A percentile compares a stretch with the other conserved stretches of the same genome.
These are phyloP conservation scores for Drymodes brunneopygia DNA, from an alignment of 2,113 vertebrate genomes.

Conservation along the genomic window DNA sequence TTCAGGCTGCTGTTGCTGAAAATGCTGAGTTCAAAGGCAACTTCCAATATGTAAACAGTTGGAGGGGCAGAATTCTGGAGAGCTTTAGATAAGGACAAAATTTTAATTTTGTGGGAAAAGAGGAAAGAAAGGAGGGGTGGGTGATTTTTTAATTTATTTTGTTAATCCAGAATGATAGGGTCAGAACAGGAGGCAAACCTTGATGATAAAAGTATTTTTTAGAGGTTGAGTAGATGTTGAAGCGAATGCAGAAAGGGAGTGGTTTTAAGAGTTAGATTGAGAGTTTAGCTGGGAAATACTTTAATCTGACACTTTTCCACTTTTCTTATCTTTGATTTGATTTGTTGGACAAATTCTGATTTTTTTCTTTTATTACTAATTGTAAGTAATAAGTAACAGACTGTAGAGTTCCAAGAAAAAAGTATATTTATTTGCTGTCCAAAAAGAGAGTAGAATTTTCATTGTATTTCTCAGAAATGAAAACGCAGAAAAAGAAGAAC, in stretches of 20 bases:
- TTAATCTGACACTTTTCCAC: neutral
- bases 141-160: neutral
- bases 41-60: neutral
- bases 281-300: neutral
- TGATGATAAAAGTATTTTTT: neutral
- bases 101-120: neutral
- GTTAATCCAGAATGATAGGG: neutral
- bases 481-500: constrained; percentile 21
- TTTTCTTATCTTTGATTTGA: neutral
- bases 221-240: neutral
- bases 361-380: neutral
- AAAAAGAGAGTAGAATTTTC: neutral
- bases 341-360: neutral
- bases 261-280: neutral
- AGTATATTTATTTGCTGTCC: neutral
- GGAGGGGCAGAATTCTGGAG: neutral
- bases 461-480: constrained; percentile 20
- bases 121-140: neutral
- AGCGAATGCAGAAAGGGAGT: neutral
- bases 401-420: neutral
- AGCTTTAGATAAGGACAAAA: neutral
- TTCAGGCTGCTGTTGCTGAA: neutral
- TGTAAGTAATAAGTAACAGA: neutral
- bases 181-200: neutral
- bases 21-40: neutral